Percentiles rank a stretch among this genome's conserved stretches.
Conservation (phyloP, 1,140 invertebrate genomes). For the Riptortus pedestris region DNA sequence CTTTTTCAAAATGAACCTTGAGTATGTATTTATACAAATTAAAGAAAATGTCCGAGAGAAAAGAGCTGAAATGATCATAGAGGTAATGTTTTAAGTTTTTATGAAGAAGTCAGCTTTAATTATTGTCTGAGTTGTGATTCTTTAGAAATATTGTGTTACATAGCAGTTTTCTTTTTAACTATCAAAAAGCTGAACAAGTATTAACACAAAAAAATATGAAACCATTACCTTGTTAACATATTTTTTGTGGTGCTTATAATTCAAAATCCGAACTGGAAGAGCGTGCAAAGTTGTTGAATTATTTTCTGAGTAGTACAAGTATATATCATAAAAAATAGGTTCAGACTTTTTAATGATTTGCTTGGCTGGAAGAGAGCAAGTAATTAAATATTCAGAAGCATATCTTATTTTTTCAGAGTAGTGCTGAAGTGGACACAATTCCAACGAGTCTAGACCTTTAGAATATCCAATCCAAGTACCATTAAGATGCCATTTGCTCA, state of each 20-base stretch:
- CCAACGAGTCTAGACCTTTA: constrained; percentile 35
- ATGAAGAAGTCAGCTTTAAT: too few relatives aligned
- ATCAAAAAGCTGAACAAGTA: too few relatives aligned
- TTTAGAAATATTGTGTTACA: too few relatives aligned
- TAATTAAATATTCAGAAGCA: constrained; percentile 43
- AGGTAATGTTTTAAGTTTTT: too few relatives aligned
- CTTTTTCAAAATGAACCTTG: too few relatives aligned
- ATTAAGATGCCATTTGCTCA: constrained; percentile 32
- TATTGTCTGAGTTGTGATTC: too few relatives aligned
- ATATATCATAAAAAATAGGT: constrained; percentile 46
- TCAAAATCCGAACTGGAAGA: constrained; percentile 47
- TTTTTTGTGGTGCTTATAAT: constrained; percentile 31
- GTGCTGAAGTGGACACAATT: constrained; percentile 42
- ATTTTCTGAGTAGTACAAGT: constrained; percentile 42
- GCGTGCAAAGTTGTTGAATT: constrained; percentile 42
- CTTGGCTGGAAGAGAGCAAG: constrained; percentile 43
- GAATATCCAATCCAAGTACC: constrained; percentile 34
- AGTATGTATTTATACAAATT: too few relatives aligned
- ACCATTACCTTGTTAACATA: constrained; percentile 32
- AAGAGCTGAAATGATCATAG: too few relatives aligned
- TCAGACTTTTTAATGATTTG: constrained; percentile 40
- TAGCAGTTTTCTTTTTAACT: too few relatives aligned
- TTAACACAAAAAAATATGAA: too few relatives aligned
- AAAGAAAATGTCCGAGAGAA: too few relatives aligned
- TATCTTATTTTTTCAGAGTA: constrained; percentile 43